Conservation (phyloP, 2,888 invertebrate species). For the Thera obeliscata region DNA sequence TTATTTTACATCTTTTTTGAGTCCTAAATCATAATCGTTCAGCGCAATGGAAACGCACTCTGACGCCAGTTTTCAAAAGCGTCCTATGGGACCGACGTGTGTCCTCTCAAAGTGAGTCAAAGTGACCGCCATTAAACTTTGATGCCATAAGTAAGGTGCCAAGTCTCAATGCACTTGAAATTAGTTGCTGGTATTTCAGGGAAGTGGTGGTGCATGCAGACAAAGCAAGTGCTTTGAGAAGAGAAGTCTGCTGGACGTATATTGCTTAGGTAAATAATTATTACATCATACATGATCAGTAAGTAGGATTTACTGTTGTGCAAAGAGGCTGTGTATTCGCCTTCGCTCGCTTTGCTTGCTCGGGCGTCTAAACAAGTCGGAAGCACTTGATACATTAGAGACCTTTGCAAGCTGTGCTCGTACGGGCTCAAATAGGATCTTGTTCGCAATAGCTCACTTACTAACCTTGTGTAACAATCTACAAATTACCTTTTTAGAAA, state of each 20-base stretch:
- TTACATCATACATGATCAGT: too few relatives aligned
- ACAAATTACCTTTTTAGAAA: too few relatives aligned
- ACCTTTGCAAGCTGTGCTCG: too few relatives aligned
- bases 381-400: too few relatives aligned
- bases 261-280: too few relatives aligned
- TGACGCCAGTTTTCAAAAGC: slow-evolving; percentile 61
- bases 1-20: neutral
- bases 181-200: slow-evolving; percentile 11
- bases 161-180: slow-evolving; percentile 41
- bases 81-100: slow-evolving; percentile 65
- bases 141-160: slow-evolving; percentile 68
- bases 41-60: slow-evolving; percentile 55
- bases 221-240: slow-evolving; percentile 17
- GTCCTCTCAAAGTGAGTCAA: slow-evolving; percentile 80
- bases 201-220: slow-evolving; percentile 7
- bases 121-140: slow-evolving; percentile 81
- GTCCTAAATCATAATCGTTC: slow-evolving; percentile 1
- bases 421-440: too few relatives aligned
- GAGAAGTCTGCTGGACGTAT: neutral
- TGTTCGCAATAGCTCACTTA: too few relatives aligned
- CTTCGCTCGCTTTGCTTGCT: too few relatives aligned
- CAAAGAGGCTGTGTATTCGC: too few relatives aligned
- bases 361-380: too few relatives aligned
- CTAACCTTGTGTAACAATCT: too few relatives aligned
- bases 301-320: too few relatives aligned